These are phyloP conservation scores for Rugalucina vietnamica DNA, from an alignment of 2,888 invertebrate species.

Conservation along the genomic window DNA sequence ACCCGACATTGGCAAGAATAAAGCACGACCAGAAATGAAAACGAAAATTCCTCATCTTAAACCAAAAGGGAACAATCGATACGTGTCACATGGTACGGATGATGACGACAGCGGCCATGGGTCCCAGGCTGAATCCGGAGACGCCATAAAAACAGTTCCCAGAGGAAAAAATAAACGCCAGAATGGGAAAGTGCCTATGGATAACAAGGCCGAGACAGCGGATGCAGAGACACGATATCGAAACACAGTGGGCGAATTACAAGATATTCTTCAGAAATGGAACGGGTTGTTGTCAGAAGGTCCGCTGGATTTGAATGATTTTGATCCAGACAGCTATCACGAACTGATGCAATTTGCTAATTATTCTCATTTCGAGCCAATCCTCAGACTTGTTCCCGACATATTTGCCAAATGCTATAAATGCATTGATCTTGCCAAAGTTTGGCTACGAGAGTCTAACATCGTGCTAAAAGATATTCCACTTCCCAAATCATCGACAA, in stretches of 20 bases:
- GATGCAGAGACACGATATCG: constrained; percentile 56
- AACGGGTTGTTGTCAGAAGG: constrained; percentile 72
- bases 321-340: constrained; percentile 78
- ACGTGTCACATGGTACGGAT: not conserved
- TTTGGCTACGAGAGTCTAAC: constrained; percentile 72
- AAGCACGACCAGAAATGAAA: not conserved
- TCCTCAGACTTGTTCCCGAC: constrained; percentile 79
- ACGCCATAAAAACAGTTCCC: constrained; percentile 4
- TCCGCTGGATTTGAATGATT: constrained; percentile 67
- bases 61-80: not conserved
- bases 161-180: not conserved
- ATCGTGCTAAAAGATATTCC: constrained; percentile 61
- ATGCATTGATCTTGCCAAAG: constrained; percentile 76
- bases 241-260: constrained; percentile 69
- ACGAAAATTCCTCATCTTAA: not conserved
- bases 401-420: constrained; percentile 80
- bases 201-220: not conserved
- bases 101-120: constrained; percentile 62
- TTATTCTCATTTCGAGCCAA: constrained; percentile 69
- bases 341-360: constrained; percentile 73
- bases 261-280: constrained; percentile 73
- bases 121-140: constrained; percentile 51
- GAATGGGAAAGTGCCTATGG: not conserved
- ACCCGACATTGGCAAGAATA: constrained; percentile 49
- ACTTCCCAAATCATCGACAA: not conserved